These are phyloP conservation scores for Dicyrtomina minuta DNA, from an alignment of 2,888 invertebrate genomes.

Conservation along the genomic window DNA sequence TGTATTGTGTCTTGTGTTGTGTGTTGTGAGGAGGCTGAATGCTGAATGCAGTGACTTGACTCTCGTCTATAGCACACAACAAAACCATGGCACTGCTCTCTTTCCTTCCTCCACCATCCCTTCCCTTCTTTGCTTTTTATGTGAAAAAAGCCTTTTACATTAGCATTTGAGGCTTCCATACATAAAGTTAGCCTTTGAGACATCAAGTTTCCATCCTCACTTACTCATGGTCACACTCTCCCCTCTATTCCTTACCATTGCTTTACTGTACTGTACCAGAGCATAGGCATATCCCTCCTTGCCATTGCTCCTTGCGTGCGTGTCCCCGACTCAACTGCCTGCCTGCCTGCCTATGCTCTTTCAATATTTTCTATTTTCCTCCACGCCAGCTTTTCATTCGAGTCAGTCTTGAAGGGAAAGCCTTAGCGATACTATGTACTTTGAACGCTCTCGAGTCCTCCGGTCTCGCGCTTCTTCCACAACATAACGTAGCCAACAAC, in stretches of 20 bases:
- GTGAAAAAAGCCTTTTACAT: conserved; percentile 9
- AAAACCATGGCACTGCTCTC: neutral
- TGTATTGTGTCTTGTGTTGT: too few species aligned
- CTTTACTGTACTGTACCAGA: neutral
- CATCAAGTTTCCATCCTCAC: conserved; percentile 12
- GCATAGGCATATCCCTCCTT: too few species aligned
- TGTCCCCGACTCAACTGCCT: neutral
- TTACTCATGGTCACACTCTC: too few species aligned
- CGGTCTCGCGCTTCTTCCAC: conserved; percentile 22
- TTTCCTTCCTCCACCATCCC: neutral
- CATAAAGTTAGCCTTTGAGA: neutral
- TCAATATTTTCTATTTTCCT: conserved; percentile 26
- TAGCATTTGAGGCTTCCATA: conserved; percentile 13
- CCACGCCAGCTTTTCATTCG: conserved; percentile 35
- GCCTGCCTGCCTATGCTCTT: neutral
- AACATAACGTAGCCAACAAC: neutral
- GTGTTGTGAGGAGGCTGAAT: too few species aligned
- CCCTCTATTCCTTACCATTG: neutral
- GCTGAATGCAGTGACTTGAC: too few species aligned
- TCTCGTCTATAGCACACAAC: too few species aligned
- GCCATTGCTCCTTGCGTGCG: too few species aligned
- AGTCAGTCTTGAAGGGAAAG: conserved; percentile 49
- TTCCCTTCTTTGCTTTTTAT: neutral
- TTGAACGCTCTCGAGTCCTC: conserved; percentile 8
- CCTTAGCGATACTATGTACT: conserved; percentile 35